Conservation (phyloP, 2,888 invertebrate species). For the Pediacus dermestoides region DNA sequence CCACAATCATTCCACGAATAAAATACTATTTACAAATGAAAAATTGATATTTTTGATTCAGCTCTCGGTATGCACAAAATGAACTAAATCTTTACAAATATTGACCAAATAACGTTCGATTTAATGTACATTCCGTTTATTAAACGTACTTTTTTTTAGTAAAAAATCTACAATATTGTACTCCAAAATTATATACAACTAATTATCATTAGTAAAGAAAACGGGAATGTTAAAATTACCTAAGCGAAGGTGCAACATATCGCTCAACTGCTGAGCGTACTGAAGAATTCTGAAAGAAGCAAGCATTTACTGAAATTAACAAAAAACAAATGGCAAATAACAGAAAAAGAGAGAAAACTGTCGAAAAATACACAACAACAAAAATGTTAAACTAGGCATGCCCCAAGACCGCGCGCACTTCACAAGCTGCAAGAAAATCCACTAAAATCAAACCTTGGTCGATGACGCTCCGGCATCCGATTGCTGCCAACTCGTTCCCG, state of each 20-base stretch:
- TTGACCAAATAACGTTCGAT: no score
- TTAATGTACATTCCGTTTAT: no score
- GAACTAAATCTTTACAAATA: no score
- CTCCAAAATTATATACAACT: no score
- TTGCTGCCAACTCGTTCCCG: conserved; percentile 87
- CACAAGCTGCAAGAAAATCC: conserved; percentile 37
- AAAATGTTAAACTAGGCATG: no score
- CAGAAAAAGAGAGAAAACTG: conserved; percentile 5
- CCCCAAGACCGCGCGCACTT: conserved; percentile 33
- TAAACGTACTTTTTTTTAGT: no score
- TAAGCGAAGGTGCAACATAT: conserved; percentile 42
- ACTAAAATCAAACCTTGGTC: conserved; percentile 65
- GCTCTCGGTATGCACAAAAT: no score
- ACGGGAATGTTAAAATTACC: conserved; percentile 33
- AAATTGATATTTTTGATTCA: no score
- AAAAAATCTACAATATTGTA: no score
- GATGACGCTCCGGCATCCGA: conserved; percentile 73
- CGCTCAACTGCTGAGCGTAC: conserved; percentile 47
- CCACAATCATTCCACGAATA: no score
- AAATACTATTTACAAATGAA: no score
- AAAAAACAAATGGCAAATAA: conserved; percentile 3
- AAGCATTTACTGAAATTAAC: conserved; percentile 23
- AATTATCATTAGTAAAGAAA: conserved; percentile 18
- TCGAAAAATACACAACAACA: conserved; percentile 17
- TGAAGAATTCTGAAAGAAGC: conserved; percentile 45